Evolutionary conservation across 2,113 vertebrate genomes (phyloP).

Genomic region (Vidua macroura): DNA sequence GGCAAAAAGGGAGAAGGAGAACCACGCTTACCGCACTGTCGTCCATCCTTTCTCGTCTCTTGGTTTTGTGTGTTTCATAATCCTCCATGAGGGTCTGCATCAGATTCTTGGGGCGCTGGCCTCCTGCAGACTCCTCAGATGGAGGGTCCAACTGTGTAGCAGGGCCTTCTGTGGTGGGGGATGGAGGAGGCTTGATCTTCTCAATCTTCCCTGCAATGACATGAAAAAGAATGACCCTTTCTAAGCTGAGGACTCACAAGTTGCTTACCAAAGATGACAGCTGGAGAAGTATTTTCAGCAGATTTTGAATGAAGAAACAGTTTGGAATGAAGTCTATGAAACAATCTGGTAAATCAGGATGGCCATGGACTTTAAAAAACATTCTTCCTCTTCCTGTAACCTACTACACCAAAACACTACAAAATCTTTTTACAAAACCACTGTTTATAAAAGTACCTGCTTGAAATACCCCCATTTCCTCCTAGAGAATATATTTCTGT

Average conservation of each 20-base stretch:
- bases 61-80: slow-evolving; percentile 94
- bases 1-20: slow-evolving; percentile 1
- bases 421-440: neutral
- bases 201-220: slow-evolving; percentile 91
- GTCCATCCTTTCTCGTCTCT: slow-evolving; percentile 89
- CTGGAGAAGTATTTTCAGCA: neutral
- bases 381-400: neutral
- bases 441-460: neutral
- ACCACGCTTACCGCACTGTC: slow-evolving; percentile 81
- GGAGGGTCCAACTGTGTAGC: slow-evolving; percentile 75
- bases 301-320: neutral
- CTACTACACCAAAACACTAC: neutral
- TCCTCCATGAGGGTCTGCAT: slow-evolving; percentile 99
- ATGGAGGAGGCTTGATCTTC: slow-evolving; percentile 88
- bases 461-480: neutral
- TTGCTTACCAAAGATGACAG: neutral
- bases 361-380: neutral
- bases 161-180: slow-evolving; percentile 86
- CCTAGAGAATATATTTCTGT: neutral
- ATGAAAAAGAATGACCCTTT: slow-evolving; percentile 54
- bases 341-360: neutral
- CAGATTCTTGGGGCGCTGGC: slow-evolving; percentile 88
- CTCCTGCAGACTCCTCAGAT: slow-evolving; percentile 83
- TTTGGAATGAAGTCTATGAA: neutral
- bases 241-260: slow-evolving; percentile 28